Conservation (phyloP, 2,888 invertebrate genomes). For the Baronia brevicornis region DNA sequence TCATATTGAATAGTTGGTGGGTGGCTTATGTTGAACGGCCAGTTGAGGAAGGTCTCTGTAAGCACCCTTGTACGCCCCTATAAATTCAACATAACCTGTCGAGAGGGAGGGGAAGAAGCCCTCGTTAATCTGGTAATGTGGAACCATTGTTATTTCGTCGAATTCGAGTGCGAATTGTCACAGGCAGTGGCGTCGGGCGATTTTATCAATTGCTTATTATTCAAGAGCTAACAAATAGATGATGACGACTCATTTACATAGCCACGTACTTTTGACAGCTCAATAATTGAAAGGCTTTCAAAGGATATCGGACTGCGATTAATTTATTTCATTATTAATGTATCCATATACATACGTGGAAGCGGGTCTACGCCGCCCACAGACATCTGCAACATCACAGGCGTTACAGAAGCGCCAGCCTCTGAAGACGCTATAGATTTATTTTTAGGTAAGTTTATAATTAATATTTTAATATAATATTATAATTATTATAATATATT, state of each 20-base stretch:
- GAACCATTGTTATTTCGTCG: slow-evolving; percentile 56
- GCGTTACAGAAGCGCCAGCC: no score
- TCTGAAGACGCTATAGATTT: no score
- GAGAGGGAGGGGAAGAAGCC: slow-evolving; percentile 29
- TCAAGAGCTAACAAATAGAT: slow-evolving; percentile 52
- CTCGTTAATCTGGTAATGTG: slow-evolving; percentile 37
- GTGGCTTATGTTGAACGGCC: slow-evolving; percentile 48
- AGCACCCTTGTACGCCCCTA: slow-evolving; percentile 34
- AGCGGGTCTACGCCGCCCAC: no score
- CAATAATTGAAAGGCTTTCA: slow-evolving; percentile 6
- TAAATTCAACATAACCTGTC: slow-evolving; percentile 24
- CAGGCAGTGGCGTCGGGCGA: slow-evolving; percentile 51
- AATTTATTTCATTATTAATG: no score
- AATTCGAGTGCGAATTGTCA: slow-evolving; percentile 69
- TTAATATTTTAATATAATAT: no score
- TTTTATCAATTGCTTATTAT: slow-evolving; percentile 68
- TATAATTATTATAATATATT: no score
- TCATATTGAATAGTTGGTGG: slow-evolving; percentile 59
- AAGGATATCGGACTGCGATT: no score
- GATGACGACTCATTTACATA: slow-evolving; percentile 48
- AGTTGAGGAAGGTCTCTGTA: slow-evolving; percentile 33
- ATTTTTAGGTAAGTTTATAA: no score
- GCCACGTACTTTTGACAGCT: slow-evolving; percentile 13
- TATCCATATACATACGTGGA: no score
- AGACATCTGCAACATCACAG: no score